Evolutionary conservation across 2,113 vertebrate genomes (phyloP).

Genomic region (Misgurnus mizolepis): DNA sequence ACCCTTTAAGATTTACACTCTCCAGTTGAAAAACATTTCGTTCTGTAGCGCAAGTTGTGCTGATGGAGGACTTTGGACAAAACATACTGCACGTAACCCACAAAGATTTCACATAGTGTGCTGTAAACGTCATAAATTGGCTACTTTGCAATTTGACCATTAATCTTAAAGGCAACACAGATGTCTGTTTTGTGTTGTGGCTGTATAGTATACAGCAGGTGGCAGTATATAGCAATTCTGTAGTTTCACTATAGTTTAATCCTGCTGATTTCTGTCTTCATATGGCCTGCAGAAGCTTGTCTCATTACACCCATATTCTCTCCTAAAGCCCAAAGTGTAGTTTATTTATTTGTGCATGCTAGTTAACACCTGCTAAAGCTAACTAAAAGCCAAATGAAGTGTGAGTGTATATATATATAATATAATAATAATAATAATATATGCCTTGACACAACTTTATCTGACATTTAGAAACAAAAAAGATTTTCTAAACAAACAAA

Average conservation of each 20-base stretch:
- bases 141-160: background rate
- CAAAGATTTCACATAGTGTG: background rate
- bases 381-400: too few relatives aligned
- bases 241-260: background rate
- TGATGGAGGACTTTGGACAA: background rate
- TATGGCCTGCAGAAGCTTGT: background rate
- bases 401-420: too few relatives aligned
- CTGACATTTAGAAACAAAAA: too few relatives aligned
- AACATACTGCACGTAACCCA: background rate
- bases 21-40: slow-evolving; percentile 4
- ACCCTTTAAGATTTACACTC: background rate
- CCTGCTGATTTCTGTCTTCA: background rate
- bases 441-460: too few relatives aligned
- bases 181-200: background rate
- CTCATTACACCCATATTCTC: background rate
- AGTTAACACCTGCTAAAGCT: too few relatives aligned
- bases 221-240: background rate
- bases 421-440: too few relatives aligned
- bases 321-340: too few relatives aligned
- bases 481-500: background rate
- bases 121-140: background rate
- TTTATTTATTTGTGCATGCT: too few relatives aligned
- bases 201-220: slow-evolving; percentile 5
- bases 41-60: background rate
- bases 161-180: too few relatives aligned